Evolutionary conservation across 30 jellyfish, hydroid and myxozoan species (phyloP), one percentile per base, ranked within the genome.

Genomic region (Sanderia malayensis): DNA sequence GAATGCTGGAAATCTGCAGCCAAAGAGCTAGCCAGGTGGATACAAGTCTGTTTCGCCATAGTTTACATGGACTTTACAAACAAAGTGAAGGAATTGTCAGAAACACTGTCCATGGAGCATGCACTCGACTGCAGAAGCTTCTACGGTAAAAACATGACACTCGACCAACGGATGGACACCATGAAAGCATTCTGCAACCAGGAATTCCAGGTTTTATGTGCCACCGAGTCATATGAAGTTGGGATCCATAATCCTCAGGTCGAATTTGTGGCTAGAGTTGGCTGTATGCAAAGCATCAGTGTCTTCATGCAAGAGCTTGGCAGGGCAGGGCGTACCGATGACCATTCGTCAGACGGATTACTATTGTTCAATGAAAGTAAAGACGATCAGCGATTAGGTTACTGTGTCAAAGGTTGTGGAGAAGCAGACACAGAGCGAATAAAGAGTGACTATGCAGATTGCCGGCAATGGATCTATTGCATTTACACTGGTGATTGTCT

Each of bases 391-490:
- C 55, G 55, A 6, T 41, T 41, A 15, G 55, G 11, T 8, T 41
- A 41, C 15, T 41, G 55, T 8, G 55, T 41, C 15, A 41, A 41
- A 41, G 55, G 55, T 6, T 41, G 55, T 15, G 55, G 55, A 41
- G 55, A 41, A 41, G 55, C 8, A 41, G 55, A 41, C 55, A 41
- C 15, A 15, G 55, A 8, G 8, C 8, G 55, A 15, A 41, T 41
- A 15, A 41, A 41, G 15, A 41, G 15, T 41, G 15, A 41, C 55
- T 41, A 41, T 41, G 55, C 55, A 41, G 11, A 41, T 8, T 41
- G 55, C 55, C 15, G 55, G 55, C 55, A 41, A 41, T 41, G 55
- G 55, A 41, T 41, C 15, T 41, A 41, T 41, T 41, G 55, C 55
- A 41, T 41, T 41, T 41, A 41, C 55, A 41, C 55, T 15, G 55